phyloP scores from a whole-genome alignment of 2,797 vertebrate genomes.

The Clarias platycephalus region DNA sequence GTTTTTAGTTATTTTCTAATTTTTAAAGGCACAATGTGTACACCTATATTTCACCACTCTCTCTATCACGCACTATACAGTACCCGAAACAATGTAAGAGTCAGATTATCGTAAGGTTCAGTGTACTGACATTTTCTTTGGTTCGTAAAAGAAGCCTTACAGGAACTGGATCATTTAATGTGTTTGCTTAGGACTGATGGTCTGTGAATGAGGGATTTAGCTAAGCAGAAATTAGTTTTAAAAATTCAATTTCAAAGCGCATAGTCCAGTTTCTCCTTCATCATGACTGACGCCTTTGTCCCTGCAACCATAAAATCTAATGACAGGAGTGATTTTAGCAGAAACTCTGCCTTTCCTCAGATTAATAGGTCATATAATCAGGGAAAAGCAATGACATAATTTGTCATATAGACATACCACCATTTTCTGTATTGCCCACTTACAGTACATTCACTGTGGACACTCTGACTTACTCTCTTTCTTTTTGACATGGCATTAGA shows the following conservation, averaged over 20 bases:
- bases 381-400: conserved; percentile 37
- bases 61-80: background rate
- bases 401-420: conserved; percentile 32
- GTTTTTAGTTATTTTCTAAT: too few species aligned
- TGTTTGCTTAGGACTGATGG: conserved; percentile 52
- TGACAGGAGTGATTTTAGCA: conserved; percentile 46
- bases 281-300: conserved; percentile 52
- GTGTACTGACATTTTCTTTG: conserved; percentile 17
- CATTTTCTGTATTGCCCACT: background rate
- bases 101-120: background rate
- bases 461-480: conserved; percentile 24
- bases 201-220: conserved; percentile 56
- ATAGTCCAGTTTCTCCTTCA: conserved; percentile 45
- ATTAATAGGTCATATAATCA: conserved; percentile 39
- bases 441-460: conserved; percentile 8
- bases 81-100: background rate
- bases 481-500: conserved; percentile 36
- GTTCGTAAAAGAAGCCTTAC: conserved; percentile 27
- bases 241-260: conserved; percentile 57
- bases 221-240: conserved; percentile 54
- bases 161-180: conserved; percentile 41
- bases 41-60: background rate
- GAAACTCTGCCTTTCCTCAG: conserved; percentile 33
- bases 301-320: conserved; percentile 43
- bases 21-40: background rate